Conservation (phyloP, 2,797 vertebrate species). For the Sorex maritimensis region DNA sequence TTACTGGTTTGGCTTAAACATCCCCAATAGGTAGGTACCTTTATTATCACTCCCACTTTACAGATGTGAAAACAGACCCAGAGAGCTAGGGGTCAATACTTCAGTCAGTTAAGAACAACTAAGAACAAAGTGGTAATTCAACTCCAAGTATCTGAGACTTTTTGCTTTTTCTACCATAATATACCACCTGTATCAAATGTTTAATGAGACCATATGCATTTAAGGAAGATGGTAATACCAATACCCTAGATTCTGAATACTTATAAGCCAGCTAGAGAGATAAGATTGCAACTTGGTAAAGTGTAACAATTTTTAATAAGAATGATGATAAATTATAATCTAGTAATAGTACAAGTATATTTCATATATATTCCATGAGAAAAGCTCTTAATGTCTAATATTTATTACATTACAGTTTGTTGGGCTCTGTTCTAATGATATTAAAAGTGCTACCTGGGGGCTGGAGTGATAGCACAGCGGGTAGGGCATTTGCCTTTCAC, state of each 20-base stretch:
- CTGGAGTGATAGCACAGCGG: too few species aligned
- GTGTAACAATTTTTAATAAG: conserved; percentile 10
- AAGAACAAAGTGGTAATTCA: conserved; percentile 42
- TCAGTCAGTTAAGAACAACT: too few species aligned
- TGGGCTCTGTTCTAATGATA: conserved; percentile 6
- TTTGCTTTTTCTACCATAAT: not conserved
- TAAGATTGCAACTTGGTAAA: conserved; percentile 22
- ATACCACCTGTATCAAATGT: conserved; percentile 10
- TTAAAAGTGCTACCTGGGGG: not conserved
- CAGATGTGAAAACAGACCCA: not conserved
- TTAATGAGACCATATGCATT: conserved; percentile 54
- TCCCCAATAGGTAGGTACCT: not conserved
- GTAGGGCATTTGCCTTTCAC: too few species aligned
- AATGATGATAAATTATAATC: not conserved
- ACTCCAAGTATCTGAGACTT: not conserved
- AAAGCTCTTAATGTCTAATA: not conserved
- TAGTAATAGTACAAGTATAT: not conserved
- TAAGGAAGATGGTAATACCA: not conserved
- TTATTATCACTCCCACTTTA: conserved; percentile 26
- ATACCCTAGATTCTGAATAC: conserved; percentile 43
- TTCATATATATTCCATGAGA: not conserved
- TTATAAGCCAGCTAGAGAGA: conserved; percentile 18
- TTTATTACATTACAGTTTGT: conserved; percentile 48
- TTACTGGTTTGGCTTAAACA: conserved; percentile 53
- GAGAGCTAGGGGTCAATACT: not conserved